Percentiles rank a stretch among this genome's conserved stretches.
phyloP scores from a whole-genome alignment of 2,888 invertebrate species.

The Melanargia galathea region DNA sequence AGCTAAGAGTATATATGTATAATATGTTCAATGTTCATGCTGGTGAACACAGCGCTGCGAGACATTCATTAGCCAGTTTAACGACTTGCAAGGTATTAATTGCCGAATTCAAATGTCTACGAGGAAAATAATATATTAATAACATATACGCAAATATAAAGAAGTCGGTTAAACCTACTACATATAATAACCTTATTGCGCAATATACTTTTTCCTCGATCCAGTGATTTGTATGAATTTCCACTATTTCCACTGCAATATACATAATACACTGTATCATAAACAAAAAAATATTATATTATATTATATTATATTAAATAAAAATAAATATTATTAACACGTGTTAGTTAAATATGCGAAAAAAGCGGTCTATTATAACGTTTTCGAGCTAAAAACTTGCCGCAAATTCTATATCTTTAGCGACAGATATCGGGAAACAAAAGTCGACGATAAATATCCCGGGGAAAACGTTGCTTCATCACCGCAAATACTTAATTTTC shows the following conservation, averaged over 20 bases:
- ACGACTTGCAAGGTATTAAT: constrained; percentile 4
- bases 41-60: background rate
- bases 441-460: constrained; percentile 6
- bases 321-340: too few relatives aligned
- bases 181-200: background rate
- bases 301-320: too few relatives aligned
- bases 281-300: too few relatives aligned
- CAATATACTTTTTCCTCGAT: background rate
- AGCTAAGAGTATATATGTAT: background rate
- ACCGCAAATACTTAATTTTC: constrained; percentile 37
- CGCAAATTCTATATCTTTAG: background rate
- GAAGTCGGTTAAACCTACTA: background rate
- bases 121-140: background rate
- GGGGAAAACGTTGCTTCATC: constrained; percentile 31
- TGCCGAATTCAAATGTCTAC: constrained; percentile 9
- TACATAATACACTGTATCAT: background rate
- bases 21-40: too few relatives aligned
- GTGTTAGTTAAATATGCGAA: too few relatives aligned
- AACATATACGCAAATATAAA: background rate
- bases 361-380: background rate
- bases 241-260: background rate
- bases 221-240: background rate
- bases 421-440: background rate
- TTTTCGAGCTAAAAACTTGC: background rate
- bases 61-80: constrained; percentile 10